Evolutionary conservation across 2,888 invertebrate species (phyloP), one percentile per base, ranked within the genome.

Genomic region (Thera obeliscata): DNA sequence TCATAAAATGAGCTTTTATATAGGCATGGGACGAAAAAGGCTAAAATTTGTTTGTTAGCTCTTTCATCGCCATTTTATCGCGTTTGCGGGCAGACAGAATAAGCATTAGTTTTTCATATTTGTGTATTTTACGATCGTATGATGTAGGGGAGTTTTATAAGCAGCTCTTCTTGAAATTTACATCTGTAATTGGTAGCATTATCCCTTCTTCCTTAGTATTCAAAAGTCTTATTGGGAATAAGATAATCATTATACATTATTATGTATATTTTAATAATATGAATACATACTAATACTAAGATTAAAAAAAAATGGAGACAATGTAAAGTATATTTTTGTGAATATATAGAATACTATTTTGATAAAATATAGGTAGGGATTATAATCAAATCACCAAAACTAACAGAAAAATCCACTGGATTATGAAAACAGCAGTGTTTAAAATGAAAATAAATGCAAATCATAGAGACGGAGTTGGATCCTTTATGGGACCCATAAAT

Each of bases 381-480:
- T 22, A 22, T 22, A 22, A 22, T 22, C 48, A 61, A 55, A 61
- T 48, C 7, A 35, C 11, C 3, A 2, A 35, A 54, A 4, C 33
- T 54, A 66, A 64, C 56, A 59, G 50, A 64, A 69, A 63, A 62
- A 8, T 63, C 33, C 57, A 35, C 52, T 54, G 33, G 63, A 61
- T 64, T 62, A 73, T 81, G 81, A 73, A 76, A 77, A 80, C 81
- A 82, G 84, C 83, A 81, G 78, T 84, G 83, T 81, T 78, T 69
- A 56, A 41, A 65, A 76, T 70, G 76, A 77, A 80, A 82, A 84
- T 80, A 86, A 22, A 50, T 85, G 86, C 81, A 83, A 85, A 86
- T 85, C 81, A 81, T 76, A 72, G 74, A 73, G 71, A 73, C 72
- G 64, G 71, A 69, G 73, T 74, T 75, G 74, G 74, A 75, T 75